Evolutionary conservation across 2,113 vertebrate genomes (phyloP).

Genomic region (Callopanchax toddi): DNA sequence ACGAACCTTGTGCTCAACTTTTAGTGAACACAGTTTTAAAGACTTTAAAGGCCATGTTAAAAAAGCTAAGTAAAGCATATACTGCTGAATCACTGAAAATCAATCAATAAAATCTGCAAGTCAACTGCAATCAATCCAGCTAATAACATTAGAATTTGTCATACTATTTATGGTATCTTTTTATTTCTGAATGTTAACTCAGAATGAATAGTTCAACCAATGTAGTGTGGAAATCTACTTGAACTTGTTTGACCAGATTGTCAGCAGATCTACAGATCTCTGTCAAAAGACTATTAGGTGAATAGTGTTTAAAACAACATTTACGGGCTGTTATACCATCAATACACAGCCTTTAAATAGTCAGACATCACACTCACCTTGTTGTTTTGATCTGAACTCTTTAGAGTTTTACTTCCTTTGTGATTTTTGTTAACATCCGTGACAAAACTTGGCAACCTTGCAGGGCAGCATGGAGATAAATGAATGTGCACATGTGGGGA

Average conservation of each 20-base stretch:
- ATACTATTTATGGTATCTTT: background rate
- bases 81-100: no score
- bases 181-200: background rate
- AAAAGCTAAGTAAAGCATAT: no score
- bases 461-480: constrained; percentile 83
- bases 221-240: constrained; percentile 29
- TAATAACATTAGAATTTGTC: no score
- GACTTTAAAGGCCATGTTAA: constrained; percentile 4
- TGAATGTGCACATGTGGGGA: constrained; percentile 91
- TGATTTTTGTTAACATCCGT: constrained; percentile 70
- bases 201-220: constrained; percentile 1
- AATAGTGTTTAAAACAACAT: no score
- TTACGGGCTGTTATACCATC: no score
- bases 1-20: constrained; percentile 22
- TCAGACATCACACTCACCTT: constrained; percentile 82
- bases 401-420: constrained; percentile 66
- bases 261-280: background rate
- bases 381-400: constrained; percentile 62
- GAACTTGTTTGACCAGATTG: constrained; percentile 45
- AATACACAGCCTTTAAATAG: background rate
- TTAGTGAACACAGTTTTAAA: constrained; percentile 43
- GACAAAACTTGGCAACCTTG: constrained; percentile 69
- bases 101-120: background rate
- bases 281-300: no score
- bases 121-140: background rate